phyloP scores from a whole-genome alignment of 92 coral and sea anemone genomes.

The Anthopleura xanthogrammica region DNA sequence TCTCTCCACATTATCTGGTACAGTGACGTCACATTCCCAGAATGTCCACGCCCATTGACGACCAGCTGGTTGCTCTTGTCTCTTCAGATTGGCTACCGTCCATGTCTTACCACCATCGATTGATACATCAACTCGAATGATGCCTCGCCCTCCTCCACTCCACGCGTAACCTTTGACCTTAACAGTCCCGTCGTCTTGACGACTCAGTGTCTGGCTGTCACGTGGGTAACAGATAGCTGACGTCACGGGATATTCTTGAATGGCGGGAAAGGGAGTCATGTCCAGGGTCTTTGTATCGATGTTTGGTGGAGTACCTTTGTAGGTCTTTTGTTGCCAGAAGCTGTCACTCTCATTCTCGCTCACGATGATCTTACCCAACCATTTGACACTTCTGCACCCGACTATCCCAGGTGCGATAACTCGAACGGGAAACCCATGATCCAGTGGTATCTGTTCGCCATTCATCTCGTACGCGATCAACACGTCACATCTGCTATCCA shows the following conservation, averaged over 20 bases:
- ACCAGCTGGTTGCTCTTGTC: slow-evolving; percentile 39
- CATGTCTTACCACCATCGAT: slow-evolving; percentile 79
- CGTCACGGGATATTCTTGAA: slow-evolving; percentile 75
- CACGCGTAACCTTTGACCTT: slow-evolving; percentile 74
- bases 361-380: slow-evolving; percentile 47
- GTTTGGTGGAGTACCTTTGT: slow-evolving; percentile 66
- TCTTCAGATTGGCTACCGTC: slow-evolving; percentile 56
- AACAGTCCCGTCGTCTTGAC: slow-evolving; percentile 46
- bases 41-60: slow-evolving; percentile 76
- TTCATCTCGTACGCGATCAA: slow-evolving; percentile 68
- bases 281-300: slow-evolving; percentile 68
- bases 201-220: slow-evolving; percentile 39
- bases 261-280: slow-evolving; percentile 58
- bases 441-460: slow-evolving; percentile 48
- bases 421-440: slow-evolving; percentile 62
- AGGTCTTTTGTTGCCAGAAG: slow-evolving; percentile 68
- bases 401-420: slow-evolving; percentile 61
- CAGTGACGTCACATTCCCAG: slow-evolving; percentile 57
- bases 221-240: slow-evolving; percentile 70
- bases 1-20: slow-evolving; percentile 54
- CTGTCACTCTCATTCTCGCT: slow-evolving; percentile 49
- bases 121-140: slow-evolving; percentile 71
- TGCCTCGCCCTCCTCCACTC: slow-evolving; percentile 78
- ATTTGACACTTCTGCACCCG: slow-evolving; percentile 62
- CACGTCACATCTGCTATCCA: slow-evolving; percentile 49